Base-by-base conservation (phyloP, 2,888 invertebrate genomes). In the Latheticus oryzae region DNA sequence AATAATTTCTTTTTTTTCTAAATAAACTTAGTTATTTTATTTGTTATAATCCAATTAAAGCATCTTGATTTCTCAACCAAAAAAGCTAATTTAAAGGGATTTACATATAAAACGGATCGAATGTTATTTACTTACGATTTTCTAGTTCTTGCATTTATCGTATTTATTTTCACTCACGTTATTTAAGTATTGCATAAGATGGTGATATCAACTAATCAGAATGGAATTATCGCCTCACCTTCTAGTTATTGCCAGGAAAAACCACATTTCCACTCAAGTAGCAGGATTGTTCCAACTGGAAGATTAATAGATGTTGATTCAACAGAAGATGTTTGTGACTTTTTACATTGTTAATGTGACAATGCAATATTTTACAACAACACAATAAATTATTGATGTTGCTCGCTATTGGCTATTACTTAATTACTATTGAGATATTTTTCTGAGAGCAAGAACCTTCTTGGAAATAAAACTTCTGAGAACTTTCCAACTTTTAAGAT, bases 101-200 rank as follows among this genome's bases (percentile, higher is more conserved):
- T 48, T 45, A 30, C 45, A 45, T 45, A 11, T 45, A 45, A 45
- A 45, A 33, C 35, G 24, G 7, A 5, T 13, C 12, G 9, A 35
- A 48, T 48, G 35, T 35, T 48, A 35, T 48, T 48, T 48, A 48
- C 35, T 24, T 24, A 12, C 17, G 24, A 35, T 33, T 16, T 26
- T 35, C 30, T 13, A 33, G 48, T 35, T 48, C 9, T 21, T 37
- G 5, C 37, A 37, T 19, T 48, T 30, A 32, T 38, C 26, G n/a
- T n/a, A n/a, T n/a, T n/a, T n/a, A 30, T 45, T 45, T 8, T 11
- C 7, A 12, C 30, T 30, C 45, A 19, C 19, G 19, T 26, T 11
- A 23, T 15, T 40, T 24, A 24, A 23, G 13, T 11, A 33, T 47
- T 42, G 42, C 42, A 42, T 42, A 42, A 42, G 26, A 15, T 5